Base-by-base conservation (phyloP, 2,888 invertebrate genomes). In the Sminthurides aquaticus region DNA sequence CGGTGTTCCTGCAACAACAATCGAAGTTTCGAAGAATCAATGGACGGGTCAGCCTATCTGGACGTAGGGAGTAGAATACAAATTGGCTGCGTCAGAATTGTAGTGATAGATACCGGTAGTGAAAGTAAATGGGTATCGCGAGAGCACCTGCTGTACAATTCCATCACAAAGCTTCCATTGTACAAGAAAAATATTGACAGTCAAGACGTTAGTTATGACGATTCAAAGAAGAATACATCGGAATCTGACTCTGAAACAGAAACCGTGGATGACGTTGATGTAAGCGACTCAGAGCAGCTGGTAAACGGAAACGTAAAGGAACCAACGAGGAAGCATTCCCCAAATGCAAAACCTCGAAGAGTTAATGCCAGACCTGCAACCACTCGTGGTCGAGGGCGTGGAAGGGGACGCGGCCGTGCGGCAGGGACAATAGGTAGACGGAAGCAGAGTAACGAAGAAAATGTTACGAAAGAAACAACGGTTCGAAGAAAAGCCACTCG, bases 41-140 rank as follows among this genome's bases (percentile, higher is more conserved):
- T 52, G 18, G 65, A 66, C 25, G 61, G 61, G 1, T 57, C 62
- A 2, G 65, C 65, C n/a, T 34, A 62, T 24, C 49, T 66, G 28
- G 34, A 48, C 25, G 28, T n/a, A 55, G 61, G 62, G 24, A 66
- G 48, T 43, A 22, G 60, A n/a, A 66, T 66, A 27, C 61, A 66
- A 57, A 57, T 66, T 52, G 65, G 65, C 25, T 66, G 65, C 28
- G 52, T 62, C 1, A 22, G 52, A 52, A 61, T 66, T 34, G 54
- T 54, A 11, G 65, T 64, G 8, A 27, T 29, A 8, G 60, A 60
- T 20, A 28, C 29, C 8, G 64, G 64, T n/a, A 28, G 34, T 22
- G 64, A 60, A 34, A 55, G 64, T 28, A 64, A 60, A 28, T 27
- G 29, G 43, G 28, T 64, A 24, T 25, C 64, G 1, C 52, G 52